Base-by-base conservation (phyloP, 37 sponge, comb jelly and placozoan species). In the Halichondria panicea region DNA sequence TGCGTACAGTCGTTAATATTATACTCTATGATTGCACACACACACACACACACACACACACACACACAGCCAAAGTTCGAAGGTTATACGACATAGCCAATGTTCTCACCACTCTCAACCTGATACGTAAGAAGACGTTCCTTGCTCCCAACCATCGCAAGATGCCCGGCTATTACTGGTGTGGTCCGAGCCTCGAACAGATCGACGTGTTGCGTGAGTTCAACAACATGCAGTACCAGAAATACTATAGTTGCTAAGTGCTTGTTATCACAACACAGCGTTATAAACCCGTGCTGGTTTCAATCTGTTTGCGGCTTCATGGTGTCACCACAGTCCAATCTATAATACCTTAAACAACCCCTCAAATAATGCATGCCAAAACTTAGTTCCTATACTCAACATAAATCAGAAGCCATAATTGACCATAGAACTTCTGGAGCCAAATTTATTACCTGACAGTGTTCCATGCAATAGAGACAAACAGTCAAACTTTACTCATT, bases 1-100 rank as follows among this genome's bases (percentile, higher is more conserved):
- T 30, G 19, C 63, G 15, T 15, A 48, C 52, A 18, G 11, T 48
- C 13, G 11, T 48, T 15, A 48, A 15, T 48, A 18, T 48, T 48
- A 15, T 15, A 48, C 7, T 37, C 34, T 4, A 15, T 66, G 42
- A 9, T 34, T 7, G 19, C 34, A 21, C 27, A 21, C 40, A 4
- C 62, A 61, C 62, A 61, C 32, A 13, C 36, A 12, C 41, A 2
- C 41, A 4, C 41, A 18, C 39, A 9, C 55, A 3, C 48, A n/a
- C n/a, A n/a, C n/a, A 8, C 48, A 27, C 74, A 88, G 93, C 89
- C n/a, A 95, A 95, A 69, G 95, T 95, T 25, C 78, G 95, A n/a
- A 55, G 95, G 42, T 79, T 95, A 60, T 95, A 95, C 66, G 95
- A 95, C 79, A 91, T 95, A 52, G 92, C 95, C 63, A 95, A 95